These are phyloP conservation scores for Steinernema scapterisci DNA, from an alignment of 2,888 invertebrate species.

Conservation along the genomic window DNA sequence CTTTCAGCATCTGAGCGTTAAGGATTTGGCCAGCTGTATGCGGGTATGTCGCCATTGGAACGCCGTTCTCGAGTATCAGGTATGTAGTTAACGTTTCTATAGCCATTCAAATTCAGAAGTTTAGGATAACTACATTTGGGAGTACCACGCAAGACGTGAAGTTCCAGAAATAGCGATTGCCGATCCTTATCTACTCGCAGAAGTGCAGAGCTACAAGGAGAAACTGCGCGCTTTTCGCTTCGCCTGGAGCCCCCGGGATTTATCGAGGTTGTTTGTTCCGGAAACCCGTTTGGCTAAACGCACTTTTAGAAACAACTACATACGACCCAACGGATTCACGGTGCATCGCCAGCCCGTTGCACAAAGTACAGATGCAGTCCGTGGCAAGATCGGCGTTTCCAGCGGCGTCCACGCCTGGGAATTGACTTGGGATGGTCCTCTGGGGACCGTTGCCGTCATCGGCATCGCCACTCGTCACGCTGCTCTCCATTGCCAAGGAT, in stretches of 20 bases:
- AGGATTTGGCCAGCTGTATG: slow-evolving; percentile 84
- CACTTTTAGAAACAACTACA: slow-evolving; percentile 81
- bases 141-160: slow-evolving; percentile 35
- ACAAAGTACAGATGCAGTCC: slow-evolving; percentile 92
- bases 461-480: slow-evolving; percentile 92
- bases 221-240: slow-evolving; percentile 90
- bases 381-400: slow-evolving; percentile 65
- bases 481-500: slow-evolving; percentile 88
- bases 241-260: slow-evolving; percentile 96
- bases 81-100: slow-evolving; percentile 15
- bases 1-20: slow-evolving; percentile 53
- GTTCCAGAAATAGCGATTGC: slow-evolving; percentile 81
- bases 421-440: slow-evolving; percentile 75
- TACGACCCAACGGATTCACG: slow-evolving; percentile 95
- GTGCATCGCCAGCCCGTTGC: slow-evolving; percentile 96
- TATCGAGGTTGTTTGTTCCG: slow-evolving; percentile 74
- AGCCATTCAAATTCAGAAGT: neutral
- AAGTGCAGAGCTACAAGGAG: slow-evolving; percentile 86
- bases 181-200: slow-evolving; percentile 86
- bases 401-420: slow-evolving; percentile 62
- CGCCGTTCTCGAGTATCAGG: slow-evolving; percentile 77
- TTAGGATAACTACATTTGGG: slow-evolving; percentile 37
- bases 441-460: slow-evolving; percentile 96
- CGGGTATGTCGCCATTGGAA: slow-evolving; percentile 93
- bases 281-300: slow-evolving; percentile 21